phyloP scores from a whole-genome alignment of 2,113 vertebrate genomes.

The Candoia aspera region DNA sequence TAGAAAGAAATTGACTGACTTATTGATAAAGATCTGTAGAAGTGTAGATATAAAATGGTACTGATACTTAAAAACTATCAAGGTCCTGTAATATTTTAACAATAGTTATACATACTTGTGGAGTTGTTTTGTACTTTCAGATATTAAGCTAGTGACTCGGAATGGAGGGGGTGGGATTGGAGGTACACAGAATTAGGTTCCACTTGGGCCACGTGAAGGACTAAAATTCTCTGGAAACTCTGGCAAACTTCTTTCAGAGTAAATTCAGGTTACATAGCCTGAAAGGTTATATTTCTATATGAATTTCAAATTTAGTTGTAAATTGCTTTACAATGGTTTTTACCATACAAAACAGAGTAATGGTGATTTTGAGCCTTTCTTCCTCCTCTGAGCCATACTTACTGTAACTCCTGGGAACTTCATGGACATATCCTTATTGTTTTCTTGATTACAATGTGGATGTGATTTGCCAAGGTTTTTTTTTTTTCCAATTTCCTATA shows the following conservation, averaged over 20 bases:
- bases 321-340: background rate
- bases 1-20: background rate
- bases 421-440: background rate
- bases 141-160: background rate
- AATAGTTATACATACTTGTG: background rate
- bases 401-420: background rate
- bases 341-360: background rate
- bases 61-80: background rate
- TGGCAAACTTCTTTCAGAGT: background rate
- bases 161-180: background rate
- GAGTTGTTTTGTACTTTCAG: background rate
- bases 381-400: background rate
- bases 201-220: background rate
- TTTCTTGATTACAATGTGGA: background rate
- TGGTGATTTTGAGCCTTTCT: background rate
- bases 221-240: background rate
- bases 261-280: background rate
- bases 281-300: background rate
- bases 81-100: background rate
- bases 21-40: too few species aligned
- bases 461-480: background rate
- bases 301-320: background rate
- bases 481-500: background rate
- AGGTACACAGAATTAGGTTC: background rate
- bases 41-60: background rate